These are phyloP conservation scores for Grallaria varia DNA, from an alignment of 2,113 vertebrate genomes.

Conservation along the genomic window DNA sequence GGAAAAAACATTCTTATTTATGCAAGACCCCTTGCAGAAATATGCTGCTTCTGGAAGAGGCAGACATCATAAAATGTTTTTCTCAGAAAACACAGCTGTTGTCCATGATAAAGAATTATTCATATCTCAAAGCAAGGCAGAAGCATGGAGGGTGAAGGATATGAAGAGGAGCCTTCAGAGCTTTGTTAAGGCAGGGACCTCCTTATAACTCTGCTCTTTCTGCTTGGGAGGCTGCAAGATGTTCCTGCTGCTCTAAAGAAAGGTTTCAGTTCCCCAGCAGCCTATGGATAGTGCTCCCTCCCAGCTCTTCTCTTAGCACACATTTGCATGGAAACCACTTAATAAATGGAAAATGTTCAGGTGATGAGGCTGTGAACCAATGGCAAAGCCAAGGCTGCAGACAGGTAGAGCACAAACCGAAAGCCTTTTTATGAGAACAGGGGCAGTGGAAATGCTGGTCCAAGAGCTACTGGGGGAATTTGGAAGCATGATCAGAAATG, in stretches of 20 bases:
- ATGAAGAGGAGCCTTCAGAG: background rate
- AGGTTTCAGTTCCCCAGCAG: background rate
- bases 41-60: background rate
- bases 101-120: background rate
- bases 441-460: background rate
- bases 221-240: background rate
- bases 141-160: background rate
- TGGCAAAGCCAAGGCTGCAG: background rate
- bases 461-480: background rate
- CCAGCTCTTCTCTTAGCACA: background rate
- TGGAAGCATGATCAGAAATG: accelerated
- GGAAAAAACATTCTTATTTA: background rate
- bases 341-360: background rate
- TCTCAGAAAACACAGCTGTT: background rate
- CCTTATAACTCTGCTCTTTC: background rate
- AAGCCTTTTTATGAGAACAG: background rate
- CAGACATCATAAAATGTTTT: background rate
- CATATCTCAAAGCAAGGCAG: background rate
- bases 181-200: background rate
- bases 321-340: background rate
- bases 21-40: slow-evolving; percentile 2
- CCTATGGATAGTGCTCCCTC: background rate
- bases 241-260: background rate
- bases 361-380: background rate
- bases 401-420: background rate